Base-by-base conservation (phyloP, 1,140 invertebrate species). In the Drosophila rhopaloa region DNA sequence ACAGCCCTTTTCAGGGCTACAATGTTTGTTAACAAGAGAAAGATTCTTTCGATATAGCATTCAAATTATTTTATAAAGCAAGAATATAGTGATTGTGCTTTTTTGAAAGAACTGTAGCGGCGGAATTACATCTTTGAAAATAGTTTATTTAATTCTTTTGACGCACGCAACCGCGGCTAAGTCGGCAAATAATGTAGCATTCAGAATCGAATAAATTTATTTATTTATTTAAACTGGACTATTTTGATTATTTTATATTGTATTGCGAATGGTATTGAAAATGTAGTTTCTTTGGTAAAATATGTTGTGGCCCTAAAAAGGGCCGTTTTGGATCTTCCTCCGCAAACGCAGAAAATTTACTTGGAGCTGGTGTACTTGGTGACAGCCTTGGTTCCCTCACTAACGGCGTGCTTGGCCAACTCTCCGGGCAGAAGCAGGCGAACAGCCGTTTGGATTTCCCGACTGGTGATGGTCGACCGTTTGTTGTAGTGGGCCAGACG, bases 371-470 rank as follows among this genome's bases (percentile, higher is more conserved):
- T 94, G 67, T 94, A 95, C 78, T 94, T 93, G 14, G 93, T 94
- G 2, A 95, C 93, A 2, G 94, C 95, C 76, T 95, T 95, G 19
- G 35, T 93, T 6, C 93, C 94, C 88, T 95, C 94, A 66, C 91
- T 93, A 56, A 94, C 93, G 14, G 94, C 93, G 79, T 94, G 93
- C 86, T 95, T 95, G 14, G 94, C 94, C 53, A 95, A 90, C 82
- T 95, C 94, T 53, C 94, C 94, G 19, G 94, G 94, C 58, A 95
- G 76, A 24, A 95, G 68, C 0, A 95, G 93, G 67, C 94, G 80
- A 55, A 94, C 93, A 59, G 93, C 93, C 0, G 94, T 94, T 86
- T 24, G 24, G 24, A 24, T 24, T 24, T 24, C 2, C 24, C 24
- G 24, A 24, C 24, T 24, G 24, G 24, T 94, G 93, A 24, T 24